These are phyloP conservation scores for Oophaga sylvatica DNA, from an alignment of 2,797 vertebrate species.

Conservation along the genomic window DNA sequence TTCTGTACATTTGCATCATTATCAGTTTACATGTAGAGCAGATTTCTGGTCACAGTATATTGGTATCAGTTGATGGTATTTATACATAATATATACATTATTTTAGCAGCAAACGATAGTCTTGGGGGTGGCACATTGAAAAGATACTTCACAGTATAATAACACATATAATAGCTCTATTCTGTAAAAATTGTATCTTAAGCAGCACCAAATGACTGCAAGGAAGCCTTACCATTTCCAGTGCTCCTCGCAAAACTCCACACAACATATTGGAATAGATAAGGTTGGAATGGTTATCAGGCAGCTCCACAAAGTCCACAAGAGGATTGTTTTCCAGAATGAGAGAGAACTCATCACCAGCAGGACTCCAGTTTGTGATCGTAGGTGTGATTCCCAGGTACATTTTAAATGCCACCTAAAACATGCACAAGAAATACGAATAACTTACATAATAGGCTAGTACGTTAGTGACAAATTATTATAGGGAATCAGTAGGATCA, in stretches of 20 bases:
- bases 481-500: no score
- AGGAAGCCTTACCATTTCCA: constrained; percentile 90
- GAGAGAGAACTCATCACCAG: constrained; percentile 96
- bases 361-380: constrained; percentile 98
- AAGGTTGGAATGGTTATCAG: constrained; percentile 93
- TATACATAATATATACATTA: no score
- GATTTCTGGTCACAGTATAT: no score
- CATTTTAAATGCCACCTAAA: constrained; percentile 96
- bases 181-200: neutral
- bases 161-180: neutral
- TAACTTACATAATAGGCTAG: no score
- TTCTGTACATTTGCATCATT: no score
- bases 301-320: constrained; percentile 98
- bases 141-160: neutral
- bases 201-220: neutral
- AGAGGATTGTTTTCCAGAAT: constrained; percentile 96
- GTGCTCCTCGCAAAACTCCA: constrained; percentile 91
- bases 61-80: no score
- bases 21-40: no score
- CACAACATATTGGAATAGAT: constrained; percentile 96
- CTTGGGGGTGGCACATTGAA: no score
- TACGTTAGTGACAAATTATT: no score
- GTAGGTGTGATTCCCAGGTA: constrained; percentile 96
- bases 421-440: neutral
- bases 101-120: no score